phyloP scores from a whole-genome alignment of 2,888 invertebrate genomes.

The Drosophila pegasa region DNA sequence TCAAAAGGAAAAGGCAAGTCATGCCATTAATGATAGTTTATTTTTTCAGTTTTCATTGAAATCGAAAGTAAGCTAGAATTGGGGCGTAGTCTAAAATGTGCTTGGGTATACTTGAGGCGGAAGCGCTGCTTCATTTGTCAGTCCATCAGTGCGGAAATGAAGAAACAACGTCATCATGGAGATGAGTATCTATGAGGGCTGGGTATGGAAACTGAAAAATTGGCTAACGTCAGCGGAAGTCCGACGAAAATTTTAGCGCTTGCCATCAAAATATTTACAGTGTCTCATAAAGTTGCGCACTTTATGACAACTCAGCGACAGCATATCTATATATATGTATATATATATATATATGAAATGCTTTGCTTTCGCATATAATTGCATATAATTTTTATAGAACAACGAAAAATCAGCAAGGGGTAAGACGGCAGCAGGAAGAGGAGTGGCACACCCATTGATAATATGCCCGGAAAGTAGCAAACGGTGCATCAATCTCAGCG shows the following conservation, averaged over 20 bases:
- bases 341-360: conserved; percentile 6
- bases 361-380: conserved; percentile 56
- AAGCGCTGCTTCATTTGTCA: conserved; percentile 43
- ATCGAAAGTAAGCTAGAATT: conserved; percentile 37
- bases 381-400: conserved; percentile 76
- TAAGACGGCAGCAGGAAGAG: conserved; percentile 39
- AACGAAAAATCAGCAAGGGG: conserved; percentile 69
- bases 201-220: conserved; percentile 37
- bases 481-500: conserved; percentile 52
- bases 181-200: conserved; percentile 21
- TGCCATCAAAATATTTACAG: conserved; percentile 77
- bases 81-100: conserved; percentile 40
- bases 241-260: conserved; percentile 44
- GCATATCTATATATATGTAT: conserved; percentile 3
- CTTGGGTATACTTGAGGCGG: conserved; percentile 41
- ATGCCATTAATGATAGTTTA: conserved; percentile 50
- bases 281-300: conserved; percentile 65
- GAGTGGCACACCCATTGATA: conserved; percentile 65
- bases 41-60: conserved; percentile 23
- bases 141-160: conserved; percentile 40
- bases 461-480: conserved; percentile 38
- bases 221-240: conserved; percentile 56
- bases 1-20: conserved; percentile 27
- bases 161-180: conserved; percentile 13
- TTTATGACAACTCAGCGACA: conserved; percentile 58